Conservation (phyloP, 1,140 invertebrate genomes). For the Drosophila orena region DNA sequence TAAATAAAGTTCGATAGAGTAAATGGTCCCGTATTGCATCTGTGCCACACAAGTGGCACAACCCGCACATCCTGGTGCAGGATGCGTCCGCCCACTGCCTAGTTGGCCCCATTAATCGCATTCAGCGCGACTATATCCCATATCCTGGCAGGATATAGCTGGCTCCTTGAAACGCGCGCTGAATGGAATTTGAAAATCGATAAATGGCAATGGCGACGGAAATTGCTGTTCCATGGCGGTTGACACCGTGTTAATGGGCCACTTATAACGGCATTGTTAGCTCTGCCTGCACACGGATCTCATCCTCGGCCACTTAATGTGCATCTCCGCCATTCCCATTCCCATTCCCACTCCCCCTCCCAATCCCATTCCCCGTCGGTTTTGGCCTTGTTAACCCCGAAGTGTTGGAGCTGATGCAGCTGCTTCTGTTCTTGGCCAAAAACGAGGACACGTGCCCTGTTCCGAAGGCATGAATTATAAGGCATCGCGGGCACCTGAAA, state of each 20-base stretch:
- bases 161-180: slow-evolving; percentile 12
- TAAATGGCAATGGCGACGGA: slow-evolving; percentile 49
- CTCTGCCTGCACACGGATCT: slow-evolving; percentile 33
- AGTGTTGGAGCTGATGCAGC: slow-evolving; percentile 5
- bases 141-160: neutral
- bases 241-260: slow-evolving; percentile 66
- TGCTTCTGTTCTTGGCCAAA: slow-evolving; percentile 35
- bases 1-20: neutral
- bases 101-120: slow-evolving; percentile 37
- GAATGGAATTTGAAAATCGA: slow-evolving; percentile 59
- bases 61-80: slow-evolving; percentile 22
- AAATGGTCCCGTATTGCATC: neutral
- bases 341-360: neutral
- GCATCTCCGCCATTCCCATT: neutral
- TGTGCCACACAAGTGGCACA: slow-evolving; percentile 20
- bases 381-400: slow-evolving; percentile 11
- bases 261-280: slow-evolving; percentile 49
- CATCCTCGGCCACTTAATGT: neutral
- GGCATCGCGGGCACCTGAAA: slow-evolving; percentile 8
- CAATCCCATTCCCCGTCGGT: neutral
- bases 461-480: slow-evolving; percentile 44
- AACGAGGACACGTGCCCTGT: slow-evolving; percentile 35
- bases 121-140: slow-evolving; percentile 35
- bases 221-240: slow-evolving; percentile 64
- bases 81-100: slow-evolving; percentile 23